Percentiles rank a stretch among this genome's conserved stretches.
These are phyloP conservation scores for Spheniscus humboldti DNA, from an alignment of 2,797 vertebrate species.

Conservation along the genomic window DNA sequence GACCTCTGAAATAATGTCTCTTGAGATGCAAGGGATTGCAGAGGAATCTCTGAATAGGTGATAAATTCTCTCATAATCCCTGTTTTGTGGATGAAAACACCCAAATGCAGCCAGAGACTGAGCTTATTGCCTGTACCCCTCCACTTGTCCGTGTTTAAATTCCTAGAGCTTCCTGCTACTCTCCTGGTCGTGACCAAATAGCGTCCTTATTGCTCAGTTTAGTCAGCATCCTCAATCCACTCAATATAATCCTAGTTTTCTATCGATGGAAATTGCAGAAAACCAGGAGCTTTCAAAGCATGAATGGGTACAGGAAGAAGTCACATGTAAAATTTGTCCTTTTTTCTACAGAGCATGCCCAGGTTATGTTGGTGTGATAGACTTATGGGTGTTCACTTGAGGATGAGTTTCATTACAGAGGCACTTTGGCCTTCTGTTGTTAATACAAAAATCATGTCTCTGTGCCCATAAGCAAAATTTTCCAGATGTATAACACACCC, in stretches of 20 bases:
- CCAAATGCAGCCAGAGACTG: neutral
- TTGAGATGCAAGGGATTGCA: neutral
- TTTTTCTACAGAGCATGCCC: accelerated
- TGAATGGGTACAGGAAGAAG: neutral
- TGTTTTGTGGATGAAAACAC: neutral
- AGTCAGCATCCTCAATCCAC: neutral
- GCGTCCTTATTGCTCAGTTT: neutral
- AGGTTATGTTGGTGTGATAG: neutral
- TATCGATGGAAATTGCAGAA: neutral
- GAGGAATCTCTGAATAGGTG: neutral
- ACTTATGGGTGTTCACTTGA: neutral
- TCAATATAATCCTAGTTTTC: neutral
- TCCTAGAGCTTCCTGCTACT: neutral
- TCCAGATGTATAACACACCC: accelerated
- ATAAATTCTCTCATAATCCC: neutral
- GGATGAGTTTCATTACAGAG: neutral
- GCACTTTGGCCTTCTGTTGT: neutral
- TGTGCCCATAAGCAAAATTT: neutral
- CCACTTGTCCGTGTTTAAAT: accelerated
- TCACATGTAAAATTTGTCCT: accelerated
- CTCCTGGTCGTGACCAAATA: neutral
- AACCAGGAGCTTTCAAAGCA: neutral
- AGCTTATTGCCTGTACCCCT: neutral
- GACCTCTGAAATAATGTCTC: neutral
- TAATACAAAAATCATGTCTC: neutral